A percentile compares a stretch with the other conserved stretches of the same genome.
These are phyloP conservation scores for Belgica antarctica DNA, from an alignment of 2,888 invertebrate genomes.

Conservation along the genomic window DNA sequence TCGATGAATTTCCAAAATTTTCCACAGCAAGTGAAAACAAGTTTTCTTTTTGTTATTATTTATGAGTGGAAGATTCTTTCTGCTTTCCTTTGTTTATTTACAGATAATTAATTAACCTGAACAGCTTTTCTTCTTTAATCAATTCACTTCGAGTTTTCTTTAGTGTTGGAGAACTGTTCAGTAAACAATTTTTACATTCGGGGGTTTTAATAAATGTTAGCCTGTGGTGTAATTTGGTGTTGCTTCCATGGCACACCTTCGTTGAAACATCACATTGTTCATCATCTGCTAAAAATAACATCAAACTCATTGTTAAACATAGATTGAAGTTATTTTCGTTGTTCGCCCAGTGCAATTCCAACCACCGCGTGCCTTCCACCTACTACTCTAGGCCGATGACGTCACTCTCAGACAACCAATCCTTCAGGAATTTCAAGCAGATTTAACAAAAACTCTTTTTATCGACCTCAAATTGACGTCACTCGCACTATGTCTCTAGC, in stretches of 20 bases:
- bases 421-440: no score
- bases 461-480: conserved; percentile 23
- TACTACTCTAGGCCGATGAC: no score
- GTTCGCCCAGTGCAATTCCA: no score
- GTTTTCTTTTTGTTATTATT: conserved; percentile 3
- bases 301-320: no score
- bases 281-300: no score
- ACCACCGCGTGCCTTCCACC: no score
- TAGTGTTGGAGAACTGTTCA: neutral
- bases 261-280: no score
- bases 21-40: neutral
- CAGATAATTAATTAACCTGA: conserved; percentile 38
- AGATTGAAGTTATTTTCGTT: no score
- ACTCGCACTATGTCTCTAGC: neutral
- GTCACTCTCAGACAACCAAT: no score
- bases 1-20: no score
- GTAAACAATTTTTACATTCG: conserved; percentile 36
- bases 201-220: conserved; percentile 1
- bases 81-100: conserved; percentile 27
- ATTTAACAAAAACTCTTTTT: conserved; percentile 3
- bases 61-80: conserved; percentile 7
- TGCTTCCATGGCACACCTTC: no score
- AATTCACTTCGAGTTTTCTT: neutral
- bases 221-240: no score
- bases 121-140: conserved; percentile 5